Percentiles rank a stretch among this genome's conserved stretches.
Conservation (phyloP, 2,113 vertebrate species). For the Odontesthes bonariensis region DNA sequence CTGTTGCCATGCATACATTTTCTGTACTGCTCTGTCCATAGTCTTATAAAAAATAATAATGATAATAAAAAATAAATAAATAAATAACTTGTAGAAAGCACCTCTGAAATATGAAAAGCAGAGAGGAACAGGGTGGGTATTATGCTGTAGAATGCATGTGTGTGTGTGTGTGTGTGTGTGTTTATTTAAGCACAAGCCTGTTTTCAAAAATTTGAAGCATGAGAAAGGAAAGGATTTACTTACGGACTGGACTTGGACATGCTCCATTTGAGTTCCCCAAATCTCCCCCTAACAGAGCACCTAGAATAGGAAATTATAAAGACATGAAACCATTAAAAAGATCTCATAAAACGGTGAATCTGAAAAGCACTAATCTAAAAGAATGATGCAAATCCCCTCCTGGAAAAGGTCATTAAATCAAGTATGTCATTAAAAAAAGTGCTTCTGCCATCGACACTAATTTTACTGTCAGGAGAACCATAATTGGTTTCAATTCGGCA, state of each 20-base stretch:
- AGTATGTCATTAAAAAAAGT: constrained; percentile 44
- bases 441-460: constrained; percentile 11
- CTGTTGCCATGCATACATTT: constrained; percentile 36
- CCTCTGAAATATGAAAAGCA: neutral
- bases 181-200: neutral
- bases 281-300: constrained; percentile 93
- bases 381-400: constrained; percentile 4
- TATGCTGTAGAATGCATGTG: neutral
- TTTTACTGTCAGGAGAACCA: constrained; percentile 34
- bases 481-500: constrained; percentile 45
- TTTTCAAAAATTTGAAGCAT: neutral
- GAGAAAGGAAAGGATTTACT: constrained; percentile 72
- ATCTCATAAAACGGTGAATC: constrained; percentile 15
- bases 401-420: constrained; percentile 44
- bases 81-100: neutral
- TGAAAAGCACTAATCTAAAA: constrained; percentile 16
- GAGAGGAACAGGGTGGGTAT: neutral
- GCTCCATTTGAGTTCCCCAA: constrained; percentile 92
- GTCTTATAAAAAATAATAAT: neutral
- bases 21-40: constrained; percentile 10
- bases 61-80: too few relatives aligned
- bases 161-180: neutral
- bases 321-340: neutral
- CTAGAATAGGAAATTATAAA: constrained; percentile 66
- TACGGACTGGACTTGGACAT: constrained; percentile 95